Evolutionary conservation across 2,888 invertebrate genomes (phyloP).

Genomic region (Amiota mariae): DNA sequence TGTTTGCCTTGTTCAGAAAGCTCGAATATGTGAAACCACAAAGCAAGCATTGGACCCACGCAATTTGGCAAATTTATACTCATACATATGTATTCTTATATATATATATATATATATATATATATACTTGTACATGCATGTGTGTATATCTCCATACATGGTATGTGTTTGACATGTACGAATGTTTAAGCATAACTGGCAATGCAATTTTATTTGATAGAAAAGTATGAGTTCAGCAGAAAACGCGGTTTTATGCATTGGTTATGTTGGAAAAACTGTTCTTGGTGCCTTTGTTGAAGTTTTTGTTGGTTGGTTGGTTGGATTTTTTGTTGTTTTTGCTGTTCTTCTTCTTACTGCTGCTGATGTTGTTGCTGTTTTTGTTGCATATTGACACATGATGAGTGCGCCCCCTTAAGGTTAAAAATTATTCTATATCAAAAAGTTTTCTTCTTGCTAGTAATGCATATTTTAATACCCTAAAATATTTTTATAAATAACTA

Average conservation of each 20-base stretch:
- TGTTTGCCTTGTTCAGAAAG: constrained; percentile 37
- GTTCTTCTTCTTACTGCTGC: not conserved
- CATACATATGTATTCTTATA: not conserved
- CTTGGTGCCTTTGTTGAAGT: not conserved
- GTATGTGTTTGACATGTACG: not conserved
- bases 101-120: no score
- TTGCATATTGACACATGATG: constrained; percentile 25
- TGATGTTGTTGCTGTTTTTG: not conserved
- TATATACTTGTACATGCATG: no score
- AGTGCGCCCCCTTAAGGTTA: not conserved
- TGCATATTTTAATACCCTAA: constrained; percentile 7
- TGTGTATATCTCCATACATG: not conserved
- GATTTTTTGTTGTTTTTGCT: not conserved
- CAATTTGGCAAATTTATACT: constrained; percentile 5
- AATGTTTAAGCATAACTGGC: not conserved
- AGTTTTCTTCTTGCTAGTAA: not conserved
- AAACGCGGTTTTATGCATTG: no score
- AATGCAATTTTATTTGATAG: no score
- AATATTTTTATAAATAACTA: not conserved
- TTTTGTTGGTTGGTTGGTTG: constrained; percentile 1
- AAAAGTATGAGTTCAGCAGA: no score
- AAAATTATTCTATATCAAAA: not conserved
- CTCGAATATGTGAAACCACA: constrained; percentile 25
- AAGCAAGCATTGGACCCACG: constrained; percentile 18
- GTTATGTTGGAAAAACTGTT: not conserved